Percentiles rank a stretch among this genome's conserved stretches.
These are phyloP conservation scores for Neotoxoptera formosana DNA, from an alignment of 1,140 invertebrate genomes.

Conservation along the genomic window DNA sequence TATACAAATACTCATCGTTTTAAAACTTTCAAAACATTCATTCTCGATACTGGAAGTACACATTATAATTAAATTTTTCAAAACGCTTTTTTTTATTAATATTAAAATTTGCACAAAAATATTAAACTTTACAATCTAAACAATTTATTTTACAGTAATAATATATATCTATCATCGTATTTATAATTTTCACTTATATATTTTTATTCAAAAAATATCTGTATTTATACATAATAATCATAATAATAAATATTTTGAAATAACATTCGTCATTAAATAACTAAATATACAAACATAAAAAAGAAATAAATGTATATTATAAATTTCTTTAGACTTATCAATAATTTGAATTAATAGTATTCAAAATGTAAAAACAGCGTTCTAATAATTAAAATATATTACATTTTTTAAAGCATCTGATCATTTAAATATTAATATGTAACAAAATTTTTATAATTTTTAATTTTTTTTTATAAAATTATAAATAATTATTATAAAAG, in stretches of 20 bases:
- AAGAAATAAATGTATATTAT: constrained; percentile 52
- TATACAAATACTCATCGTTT: too few relatives aligned
- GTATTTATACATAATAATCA: constrained; percentile 48
- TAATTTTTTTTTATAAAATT: constrained; percentile 54
- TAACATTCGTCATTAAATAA: constrained; percentile 40
- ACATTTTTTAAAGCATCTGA: constrained; percentile 55
- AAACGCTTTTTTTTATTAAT: constrained; percentile 57
- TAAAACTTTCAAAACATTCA: too few relatives aligned
- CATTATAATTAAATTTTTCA: constrained; percentile 37
- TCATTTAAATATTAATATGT: constrained; percentile 44
- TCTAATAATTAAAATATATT: constrained; percentile 54
- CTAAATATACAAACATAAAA: constrained; percentile 56
- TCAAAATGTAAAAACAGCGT: constrained; percentile 49
- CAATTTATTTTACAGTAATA: constrained; percentile 56
- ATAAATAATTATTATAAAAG: constrained; percentile 56
- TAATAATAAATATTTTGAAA: constrained; percentile 33
- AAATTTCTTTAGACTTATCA: constrained; percentile 56
- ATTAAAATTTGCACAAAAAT: constrained; percentile 58
- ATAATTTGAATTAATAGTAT: constrained; percentile 48
- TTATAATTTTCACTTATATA: constrained; percentile 53
- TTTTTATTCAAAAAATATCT: constrained; percentile 47
- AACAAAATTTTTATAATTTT: constrained; percentile 51
- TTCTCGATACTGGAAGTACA: not conserved
- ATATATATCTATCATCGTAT: constrained; percentile 46
- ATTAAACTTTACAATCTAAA: constrained; percentile 58